Evolutionary conservation across 2,113 vertebrate species (phyloP).

Genomic region (Turnix velox): DNA sequence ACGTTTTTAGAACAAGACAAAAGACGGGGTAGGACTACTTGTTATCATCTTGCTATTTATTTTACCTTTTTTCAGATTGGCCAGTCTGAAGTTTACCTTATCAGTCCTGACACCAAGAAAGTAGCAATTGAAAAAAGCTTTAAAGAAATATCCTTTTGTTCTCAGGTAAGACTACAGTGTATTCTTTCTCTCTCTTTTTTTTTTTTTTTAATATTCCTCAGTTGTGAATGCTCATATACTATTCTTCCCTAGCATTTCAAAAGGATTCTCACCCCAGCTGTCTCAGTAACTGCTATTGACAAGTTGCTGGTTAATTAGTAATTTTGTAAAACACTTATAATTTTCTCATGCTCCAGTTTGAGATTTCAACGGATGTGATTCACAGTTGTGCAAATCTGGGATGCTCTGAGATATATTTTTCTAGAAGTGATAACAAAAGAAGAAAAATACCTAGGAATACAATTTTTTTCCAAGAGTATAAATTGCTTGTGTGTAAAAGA

Average conservation of each 20-base stretch:
- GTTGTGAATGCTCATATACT: not conserved
- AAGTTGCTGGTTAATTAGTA: not conserved
- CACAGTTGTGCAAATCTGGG: not conserved
- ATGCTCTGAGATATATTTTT: not conserved
- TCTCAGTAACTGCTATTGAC: not conserved
- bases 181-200: not conserved
- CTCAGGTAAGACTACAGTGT: conserved; percentile 82
- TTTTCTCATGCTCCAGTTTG: not conserved
- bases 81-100: conserved; percentile 93
- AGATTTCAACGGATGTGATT: not conserved
- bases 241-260: not conserved
- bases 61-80: conserved; percentile 83
- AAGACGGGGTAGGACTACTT: not conserved
- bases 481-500: not conserved
- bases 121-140: conserved; percentile 96
- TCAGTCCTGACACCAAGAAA: conserved; percentile 98
- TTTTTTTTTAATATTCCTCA: not conserved
- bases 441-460: not conserved
- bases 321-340: not conserved
- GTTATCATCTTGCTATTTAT: not conserved
- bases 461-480: not conserved
- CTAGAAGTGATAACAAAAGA: not conserved
- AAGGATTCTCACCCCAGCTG: not conserved
- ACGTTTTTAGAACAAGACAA: not conserved
- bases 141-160: conserved; percentile 98